Conservation (phyloP, 2,888 invertebrate species). For the Dexiosoma caninum region DNA sequence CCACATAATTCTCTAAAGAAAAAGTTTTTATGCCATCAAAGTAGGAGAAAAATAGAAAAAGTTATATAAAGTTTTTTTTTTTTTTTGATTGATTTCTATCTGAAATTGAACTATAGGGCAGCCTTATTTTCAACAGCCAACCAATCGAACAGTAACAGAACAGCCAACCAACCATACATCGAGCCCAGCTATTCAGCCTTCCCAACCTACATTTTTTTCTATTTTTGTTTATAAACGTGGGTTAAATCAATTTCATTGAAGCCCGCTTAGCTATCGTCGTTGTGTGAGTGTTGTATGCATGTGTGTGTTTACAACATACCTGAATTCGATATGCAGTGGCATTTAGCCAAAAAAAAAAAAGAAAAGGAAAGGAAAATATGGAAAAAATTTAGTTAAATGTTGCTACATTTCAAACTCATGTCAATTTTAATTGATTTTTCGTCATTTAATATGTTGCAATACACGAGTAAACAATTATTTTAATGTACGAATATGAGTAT, state of each 20-base stretch:
- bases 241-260: constrained; percentile 33
- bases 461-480: constrained; percentile 2
- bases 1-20: constrained; percentile 12
- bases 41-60: neutral
- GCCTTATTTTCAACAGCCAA: constrained; percentile 7
- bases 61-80: neutral
- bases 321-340: neutral
- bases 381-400: neutral
- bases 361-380: neutral
- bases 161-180: neutral
- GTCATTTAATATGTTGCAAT: constrained; percentile 16
- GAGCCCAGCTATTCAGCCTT: neutral
- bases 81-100: constrained; percentile 38
- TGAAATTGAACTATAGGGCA: neutral
- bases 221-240: constrained; percentile 33
- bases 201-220: constrained; percentile 36
- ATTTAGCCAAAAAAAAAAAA: constrained; percentile 1
- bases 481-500: neutral
- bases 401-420: constrained; percentile 35
- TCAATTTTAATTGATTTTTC: constrained; percentile 60
- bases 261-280: neutral
- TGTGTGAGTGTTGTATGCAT: neutral
- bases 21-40: neutral
- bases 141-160: neutral
- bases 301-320: neutral